Conservation (phyloP, 2,888 invertebrate genomes). For the Pseudococcus jackbeardsleyi region DNA sequence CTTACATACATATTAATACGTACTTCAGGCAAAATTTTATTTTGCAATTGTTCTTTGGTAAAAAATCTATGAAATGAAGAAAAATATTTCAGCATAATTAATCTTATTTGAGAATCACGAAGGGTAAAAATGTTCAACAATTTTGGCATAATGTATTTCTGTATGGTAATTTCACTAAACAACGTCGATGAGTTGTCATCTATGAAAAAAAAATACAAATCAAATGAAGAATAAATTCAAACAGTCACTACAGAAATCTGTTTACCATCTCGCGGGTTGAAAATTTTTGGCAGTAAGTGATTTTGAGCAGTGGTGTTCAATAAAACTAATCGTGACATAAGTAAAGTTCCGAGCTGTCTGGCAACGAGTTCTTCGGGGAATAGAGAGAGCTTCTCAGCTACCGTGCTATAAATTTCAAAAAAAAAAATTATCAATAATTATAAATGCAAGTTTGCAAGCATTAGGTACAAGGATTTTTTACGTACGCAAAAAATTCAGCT, state of each 20-base stretch:
- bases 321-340: constrained; percentile 88
- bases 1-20: not conserved
- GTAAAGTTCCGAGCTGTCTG: constrained; percentile 81
- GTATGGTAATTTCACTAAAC: constrained; percentile 79
- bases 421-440: not conserved
- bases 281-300: constrained; percentile 79
- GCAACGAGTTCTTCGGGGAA: constrained; percentile 88
- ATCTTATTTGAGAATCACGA: constrained; percentile 85
- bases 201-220: constrained; percentile 16
- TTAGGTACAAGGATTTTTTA: not conserved
- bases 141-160: constrained; percentile 82
- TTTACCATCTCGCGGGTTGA: constrained; percentile 80
- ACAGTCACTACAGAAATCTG: not conserved
- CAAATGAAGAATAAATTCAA: constrained; percentile 10
- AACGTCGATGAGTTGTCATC: constrained; percentile 74
- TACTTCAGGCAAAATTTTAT: constrained; percentile 87
- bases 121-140: constrained; percentile 86
- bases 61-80: constrained; percentile 82
- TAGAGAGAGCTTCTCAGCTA: constrained; percentile 78
- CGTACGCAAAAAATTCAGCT: constrained; percentile 81
- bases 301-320: constrained; percentile 84
- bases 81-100: constrained; percentile 84
- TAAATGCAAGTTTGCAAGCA: not conserved
- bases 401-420: constrained; percentile 71
- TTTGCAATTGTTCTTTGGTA: constrained; percentile 81